These are phyloP conservation scores for Tetheella fluctuosa DNA, from an alignment of 2,888 invertebrate genomes.

Conservation along the genomic window DNA sequence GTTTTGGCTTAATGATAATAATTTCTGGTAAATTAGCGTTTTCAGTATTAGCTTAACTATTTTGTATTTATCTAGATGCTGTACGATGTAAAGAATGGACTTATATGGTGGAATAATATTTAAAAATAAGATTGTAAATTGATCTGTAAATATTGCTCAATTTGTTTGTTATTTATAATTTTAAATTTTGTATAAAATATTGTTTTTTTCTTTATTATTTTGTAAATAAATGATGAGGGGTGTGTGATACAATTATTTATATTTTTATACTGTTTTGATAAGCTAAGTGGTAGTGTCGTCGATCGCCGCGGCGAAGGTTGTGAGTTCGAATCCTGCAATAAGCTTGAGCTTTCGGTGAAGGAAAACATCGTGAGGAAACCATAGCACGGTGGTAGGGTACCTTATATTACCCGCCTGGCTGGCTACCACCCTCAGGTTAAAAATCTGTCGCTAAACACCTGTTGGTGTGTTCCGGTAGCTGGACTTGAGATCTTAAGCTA, in stretches of 20 bases:
- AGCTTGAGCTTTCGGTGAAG: too few species aligned
- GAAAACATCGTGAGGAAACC: too few species aligned
- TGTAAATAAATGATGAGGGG: constrained; percentile 71
- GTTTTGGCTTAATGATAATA: not conserved
- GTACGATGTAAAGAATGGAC: not conserved
- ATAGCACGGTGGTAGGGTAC: too few species aligned
- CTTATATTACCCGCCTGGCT: too few species aligned
- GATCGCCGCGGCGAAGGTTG: too few species aligned
- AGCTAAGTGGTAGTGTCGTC: too few species aligned
- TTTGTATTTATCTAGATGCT: not conserved
- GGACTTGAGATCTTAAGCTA: too few species aligned
- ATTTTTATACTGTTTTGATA: not conserved
- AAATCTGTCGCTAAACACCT: too few species aligned
- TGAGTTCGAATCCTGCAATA: too few species aligned
- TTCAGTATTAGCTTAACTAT: not conserved
- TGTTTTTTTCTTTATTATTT: constrained; percentile 40
- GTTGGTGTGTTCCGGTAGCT: too few species aligned
- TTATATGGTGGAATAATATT: not conserved
- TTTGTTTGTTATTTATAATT: constrained; percentile 46
- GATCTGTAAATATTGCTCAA: constrained; percentile 56
- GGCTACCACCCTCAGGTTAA: too few species aligned
- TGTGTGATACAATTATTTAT: constrained; percentile 29
- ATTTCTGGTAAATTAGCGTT: not conserved
- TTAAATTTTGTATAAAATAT: constrained; percentile 39
- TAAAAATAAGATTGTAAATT: constrained; percentile 16